Base-by-base conservation (phyloP, 2,797 vertebrate genomes). In the Sebastes itinus region DNA sequence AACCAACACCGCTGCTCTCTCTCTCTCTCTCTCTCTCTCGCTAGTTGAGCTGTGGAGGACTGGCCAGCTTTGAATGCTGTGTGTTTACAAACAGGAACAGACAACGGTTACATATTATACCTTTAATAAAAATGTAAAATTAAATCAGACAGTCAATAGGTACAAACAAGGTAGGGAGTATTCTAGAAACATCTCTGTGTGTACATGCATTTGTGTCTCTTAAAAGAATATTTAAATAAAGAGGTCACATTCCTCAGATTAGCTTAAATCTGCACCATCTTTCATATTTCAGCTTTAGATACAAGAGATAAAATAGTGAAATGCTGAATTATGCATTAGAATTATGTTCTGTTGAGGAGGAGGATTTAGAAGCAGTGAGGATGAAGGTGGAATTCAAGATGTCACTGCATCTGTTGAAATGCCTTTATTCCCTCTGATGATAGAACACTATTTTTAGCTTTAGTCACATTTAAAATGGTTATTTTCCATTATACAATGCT, bases 361-460 rank as follows among this genome's bases (percentile, higher is more conserved):
- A 83, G 33, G 85, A 71, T 76, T 83, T 66, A 35, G 27, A 63
- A 80, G 68, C 28, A 58, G 68, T 35, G 35, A 75, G 46, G 33
- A 77, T 72, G 82, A 75, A 88, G 77, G 77, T 68, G 62, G 67
- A 77, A 81, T 77, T 72, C 75, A 85, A 80, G 75, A 81, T 80
- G 78, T 81, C 54, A 54, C 73, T 65, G 74, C 56, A 81, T 84
- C 72, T 86, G 85, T 55, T 77, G 49, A 72, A 83, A 81, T 62
- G 60, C 25, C 35, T 80, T 63, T 67, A 54, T 83, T 89, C 52
- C 23, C 80, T 92, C 74, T 88, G 79, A 90, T 83, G 35, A 73
- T 23, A 16, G 28, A 49, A 49, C 46, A 18, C 35, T 85, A 3
- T 78, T 87, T 85, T 82, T 71, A 54, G 46, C 59, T 23, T 65